Base-by-base conservation (phyloP, 2,797 vertebrate genomes). In the Anniella stebbinsi region DNA sequence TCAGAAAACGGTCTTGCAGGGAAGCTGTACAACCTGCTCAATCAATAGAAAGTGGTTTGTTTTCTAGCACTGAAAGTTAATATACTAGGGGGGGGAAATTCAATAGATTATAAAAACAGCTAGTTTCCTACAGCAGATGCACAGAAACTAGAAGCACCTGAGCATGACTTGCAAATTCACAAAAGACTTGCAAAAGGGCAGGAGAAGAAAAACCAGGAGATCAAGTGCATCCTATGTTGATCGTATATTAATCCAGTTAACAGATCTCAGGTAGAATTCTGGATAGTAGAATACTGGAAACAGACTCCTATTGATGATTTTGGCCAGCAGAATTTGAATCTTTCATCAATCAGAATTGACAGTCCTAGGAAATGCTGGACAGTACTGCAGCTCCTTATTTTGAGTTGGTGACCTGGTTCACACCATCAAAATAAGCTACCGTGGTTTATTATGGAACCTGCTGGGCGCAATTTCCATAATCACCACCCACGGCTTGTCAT, bases 1-100 rank as follows among this genome's bases (percentile, higher is more conserved):
- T 97, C 93, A 99, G 96, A 95, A 99, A 99, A 60, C 98, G 97
- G 97, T 99, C 99, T 94, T 99, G 98, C 45, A 98, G 98, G 45
- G 98, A 99, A n/a, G 98, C 98, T 63, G 97, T 97, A 94, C 98
- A 98, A 89, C 98, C 98, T 99, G 96, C 28, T 87, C 92, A 90
- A 83, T 89, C 92, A 77, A 90, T n/a, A 30, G 25, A 82, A 69
- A 67, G n/a, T 21, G 45, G 86, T 72, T 82, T 48, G 63, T 84
- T 87, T 78, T 83, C 66, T 63, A 80, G 12, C 38, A 67, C 30
- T 45, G 33, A 36, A 63, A 75, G 25, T 66, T 73, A 73, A 87
- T n/a, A 41, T 4, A 51, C n/a, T 2, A 10, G 15, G 10, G 30
- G 2, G n/a, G 9, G 23, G 28, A 63, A 77, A 48, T 41, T 81